phyloP scores from a whole-genome alignment of 2,797 vertebrate genomes.

The Microctenopoma stevenorrisi region DNA sequence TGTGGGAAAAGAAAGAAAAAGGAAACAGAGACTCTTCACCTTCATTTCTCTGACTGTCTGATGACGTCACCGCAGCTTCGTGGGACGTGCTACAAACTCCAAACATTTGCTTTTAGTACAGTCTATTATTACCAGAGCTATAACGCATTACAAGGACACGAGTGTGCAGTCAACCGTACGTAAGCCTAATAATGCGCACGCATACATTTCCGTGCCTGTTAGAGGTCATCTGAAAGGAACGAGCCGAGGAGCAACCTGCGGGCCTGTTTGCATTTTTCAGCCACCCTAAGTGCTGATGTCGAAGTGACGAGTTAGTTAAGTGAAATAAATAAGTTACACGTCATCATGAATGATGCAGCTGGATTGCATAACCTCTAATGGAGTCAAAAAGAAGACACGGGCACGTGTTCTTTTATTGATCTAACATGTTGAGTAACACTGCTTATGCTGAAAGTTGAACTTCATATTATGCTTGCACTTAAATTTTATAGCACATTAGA shows the following conservation, averaged over 20 bases:
- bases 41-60: too few species aligned
- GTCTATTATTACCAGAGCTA: neutral
- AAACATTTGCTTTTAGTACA: neutral
- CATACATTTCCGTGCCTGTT: neutral
- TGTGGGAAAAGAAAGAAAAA: too few species aligned
- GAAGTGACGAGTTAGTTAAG: conserved; percentile 6
- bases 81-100: neutral
- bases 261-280: too few species aligned
- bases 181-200: neutral
- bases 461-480: conserved; percentile 13
- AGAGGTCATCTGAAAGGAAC: neutral
- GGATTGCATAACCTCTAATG: neutral
- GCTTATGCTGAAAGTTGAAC: conserved; percentile 7
- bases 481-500: neutral
- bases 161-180: too few species aligned
- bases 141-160: neutral
- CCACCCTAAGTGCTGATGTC: too few species aligned
- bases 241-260: too few species aligned
- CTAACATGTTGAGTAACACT: neutral
- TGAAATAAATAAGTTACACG: conserved; percentile 5
- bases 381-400: neutral
- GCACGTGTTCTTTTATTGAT: conserved; percentile 17
- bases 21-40: too few species aligned
- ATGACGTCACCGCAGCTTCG: neutral
- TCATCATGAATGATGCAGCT: conserved; percentile 8